phyloP scores from a whole-genome alignment of 2,113 vertebrate genomes.

The Pangasianodon gigas region DNA sequence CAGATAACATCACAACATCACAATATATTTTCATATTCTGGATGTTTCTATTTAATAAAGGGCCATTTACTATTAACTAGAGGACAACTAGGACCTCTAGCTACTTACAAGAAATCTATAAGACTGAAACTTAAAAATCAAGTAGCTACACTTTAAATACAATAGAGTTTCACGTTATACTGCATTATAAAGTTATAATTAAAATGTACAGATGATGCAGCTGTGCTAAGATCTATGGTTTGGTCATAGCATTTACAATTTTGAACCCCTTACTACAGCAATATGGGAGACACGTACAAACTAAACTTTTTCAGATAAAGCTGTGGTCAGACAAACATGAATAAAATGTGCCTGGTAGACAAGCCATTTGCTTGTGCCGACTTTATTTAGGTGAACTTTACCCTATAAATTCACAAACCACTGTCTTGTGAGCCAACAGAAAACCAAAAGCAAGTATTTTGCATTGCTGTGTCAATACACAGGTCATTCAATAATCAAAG shows the following conservation, averaged over 20 bases:
- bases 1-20: neutral
- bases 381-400: neutral
- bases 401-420: neutral
- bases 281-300: too few species aligned
- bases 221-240: neutral
- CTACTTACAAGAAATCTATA: neutral
- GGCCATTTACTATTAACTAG: neutral
- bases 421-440: neutral
- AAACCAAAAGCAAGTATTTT: neutral
- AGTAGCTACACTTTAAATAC: neutral
- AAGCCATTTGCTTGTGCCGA: neutral
- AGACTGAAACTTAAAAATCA: neutral
- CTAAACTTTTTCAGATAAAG: neutral
- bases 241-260: too few species aligned
- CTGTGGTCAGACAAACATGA: neutral
- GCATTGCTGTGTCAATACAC: neutral
- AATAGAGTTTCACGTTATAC: neutral
- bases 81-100: neutral
- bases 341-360: neutral
- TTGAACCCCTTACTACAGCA: neutral
- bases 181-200: neutral
- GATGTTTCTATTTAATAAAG: neutral
- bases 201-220: neutral
- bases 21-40: conserved; percentile 8
- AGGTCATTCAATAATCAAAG: neutral